A percentile compares a stretch with the other conserved stretches of the same genome.
phyloP scores from a whole-genome alignment of 2,797 vertebrate genomes.

The Brachyrhaphis roseni region DNA sequence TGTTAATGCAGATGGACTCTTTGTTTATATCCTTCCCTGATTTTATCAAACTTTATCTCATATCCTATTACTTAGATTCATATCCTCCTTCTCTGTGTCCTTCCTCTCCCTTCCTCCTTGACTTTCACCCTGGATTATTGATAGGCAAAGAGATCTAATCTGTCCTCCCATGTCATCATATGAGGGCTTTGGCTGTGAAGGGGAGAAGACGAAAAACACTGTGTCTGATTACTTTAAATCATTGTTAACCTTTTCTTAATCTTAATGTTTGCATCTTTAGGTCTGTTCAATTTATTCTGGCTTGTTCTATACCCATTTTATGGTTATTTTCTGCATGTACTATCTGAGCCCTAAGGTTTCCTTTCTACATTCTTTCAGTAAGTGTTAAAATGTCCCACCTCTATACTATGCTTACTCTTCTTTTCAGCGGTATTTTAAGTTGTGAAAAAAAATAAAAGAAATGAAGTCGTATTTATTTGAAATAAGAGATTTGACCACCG shows the following conservation, averaged over 20 bases:
- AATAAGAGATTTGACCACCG: slow-evolving; percentile 55
- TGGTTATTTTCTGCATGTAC: slow-evolving; percentile 10
- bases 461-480: slow-evolving; percentile 29
- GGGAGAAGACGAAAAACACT: slow-evolving; percentile 29
- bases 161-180: slow-evolving; percentile 46
- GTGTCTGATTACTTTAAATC: background rate
- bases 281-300: background rate
- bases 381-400: background rate
- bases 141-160: slow-evolving; percentile 64
- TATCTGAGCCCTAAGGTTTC: background rate
- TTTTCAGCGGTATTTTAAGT: slow-evolving; percentile 11
- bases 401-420: slow-evolving; percentile 13
- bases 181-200: slow-evolving; percentile 36
- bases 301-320: background rate
- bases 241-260: slow-evolving; percentile 14
- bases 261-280: slow-evolving; percentile 25
- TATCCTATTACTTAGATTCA: slow-evolving; percentile 29
- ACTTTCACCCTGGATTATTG: slow-evolving; percentile 60
- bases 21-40: slow-evolving; percentile 18
- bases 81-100: slow-evolving; percentile 18
- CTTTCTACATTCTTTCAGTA: slow-evolving; percentile 29
- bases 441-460: slow-evolving; percentile 27
- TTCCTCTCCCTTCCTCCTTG: slow-evolving; percentile 29
- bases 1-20: background rate
- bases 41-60: slow-evolving; percentile 35